These are phyloP conservation scores for Pogonocichla stellata DNA, from an alignment of 2,113 vertebrate genomes.

Conservation along the genomic window DNA sequence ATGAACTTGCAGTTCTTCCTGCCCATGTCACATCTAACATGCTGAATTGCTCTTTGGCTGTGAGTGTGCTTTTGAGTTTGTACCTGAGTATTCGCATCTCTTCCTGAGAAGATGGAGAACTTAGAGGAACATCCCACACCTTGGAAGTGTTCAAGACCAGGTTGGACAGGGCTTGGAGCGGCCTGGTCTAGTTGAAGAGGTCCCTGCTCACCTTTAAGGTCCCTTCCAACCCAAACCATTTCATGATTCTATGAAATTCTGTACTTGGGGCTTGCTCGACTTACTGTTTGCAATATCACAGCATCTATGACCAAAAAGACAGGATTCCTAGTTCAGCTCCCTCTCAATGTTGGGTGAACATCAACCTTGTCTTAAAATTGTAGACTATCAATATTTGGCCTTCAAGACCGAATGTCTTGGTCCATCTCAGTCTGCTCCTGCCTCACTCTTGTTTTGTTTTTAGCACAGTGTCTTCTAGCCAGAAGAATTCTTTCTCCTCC, in stretches of 20 bases:
- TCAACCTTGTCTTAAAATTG: neutral
- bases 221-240: neutral
- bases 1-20: neutral
- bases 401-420: neutral
- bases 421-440: neutral
- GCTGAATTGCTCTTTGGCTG: neutral
- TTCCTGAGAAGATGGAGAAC: neutral
- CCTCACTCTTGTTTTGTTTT: neutral
- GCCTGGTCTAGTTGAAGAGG: neutral
- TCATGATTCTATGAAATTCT: neutral
- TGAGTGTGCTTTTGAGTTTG: neutral
- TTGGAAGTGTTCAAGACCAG: neutral
- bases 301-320: neutral
- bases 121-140: neutral
- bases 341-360: neutral
- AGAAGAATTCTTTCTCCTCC: neutral
- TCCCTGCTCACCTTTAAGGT: neutral
- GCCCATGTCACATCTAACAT: neutral
- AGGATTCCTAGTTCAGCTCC: neutral
- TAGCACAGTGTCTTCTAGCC: neutral
- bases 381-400: neutral
- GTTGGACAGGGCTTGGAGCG: neutral
- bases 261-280: rapidly evolving
- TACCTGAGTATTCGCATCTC: neutral
- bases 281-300: neutral